Percentiles rank a stretch among this genome's conserved stretches.
Evolutionary conservation across 1,140 invertebrate genomes (phyloP).

Genomic region (Trissolcus basalis): DNA sequence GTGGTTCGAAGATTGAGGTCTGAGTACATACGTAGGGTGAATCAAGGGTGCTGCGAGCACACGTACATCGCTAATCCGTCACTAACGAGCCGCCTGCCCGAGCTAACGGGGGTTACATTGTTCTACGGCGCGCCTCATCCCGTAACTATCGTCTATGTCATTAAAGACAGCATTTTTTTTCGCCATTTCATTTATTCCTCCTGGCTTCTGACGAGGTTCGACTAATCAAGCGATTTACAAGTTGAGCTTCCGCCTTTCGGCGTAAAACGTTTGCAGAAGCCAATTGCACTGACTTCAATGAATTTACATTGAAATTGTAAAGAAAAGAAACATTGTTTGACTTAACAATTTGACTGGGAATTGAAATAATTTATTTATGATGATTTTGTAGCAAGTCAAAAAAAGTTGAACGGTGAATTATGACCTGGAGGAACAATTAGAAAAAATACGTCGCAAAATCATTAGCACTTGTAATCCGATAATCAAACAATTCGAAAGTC

Average conservation of each 20-base stretch:
- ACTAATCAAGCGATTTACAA: no score
- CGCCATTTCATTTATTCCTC: slow-evolving; percentile 7
- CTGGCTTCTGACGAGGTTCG: no score
- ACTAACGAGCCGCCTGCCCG: slow-evolving; percentile 68
- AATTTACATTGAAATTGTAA: no score
- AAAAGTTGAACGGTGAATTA: slow-evolving; percentile 10
- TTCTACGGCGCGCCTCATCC: slow-evolving; percentile 49
- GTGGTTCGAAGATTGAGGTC: slow-evolving; percentile 61
- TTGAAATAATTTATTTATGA: neutral
- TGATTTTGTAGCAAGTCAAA: neutral
- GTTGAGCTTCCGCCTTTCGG: no score
- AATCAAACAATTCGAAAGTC: slow-evolving; percentile 50
- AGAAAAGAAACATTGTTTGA: no score
- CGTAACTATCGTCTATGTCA: slow-evolving; percentile 31
- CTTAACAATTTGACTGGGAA: no score
- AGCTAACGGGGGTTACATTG: slow-evolving; percentile 58
- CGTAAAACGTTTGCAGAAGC: no score
- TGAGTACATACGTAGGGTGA: slow-evolving; percentile 67
- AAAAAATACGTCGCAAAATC: slow-evolving; percentile 25
- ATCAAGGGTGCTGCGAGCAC: slow-evolving; percentile 63
- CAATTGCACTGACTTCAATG: no score
- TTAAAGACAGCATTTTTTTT: slow-evolving; percentile 20
- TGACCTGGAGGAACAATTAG: slow-evolving; percentile 14
- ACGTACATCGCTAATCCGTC: slow-evolving; percentile 72
- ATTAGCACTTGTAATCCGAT: slow-evolving; percentile 46